Evolutionary conservation across 2,888 invertebrate species (phyloP).

Genomic region (Octodonta nipae): DNA sequence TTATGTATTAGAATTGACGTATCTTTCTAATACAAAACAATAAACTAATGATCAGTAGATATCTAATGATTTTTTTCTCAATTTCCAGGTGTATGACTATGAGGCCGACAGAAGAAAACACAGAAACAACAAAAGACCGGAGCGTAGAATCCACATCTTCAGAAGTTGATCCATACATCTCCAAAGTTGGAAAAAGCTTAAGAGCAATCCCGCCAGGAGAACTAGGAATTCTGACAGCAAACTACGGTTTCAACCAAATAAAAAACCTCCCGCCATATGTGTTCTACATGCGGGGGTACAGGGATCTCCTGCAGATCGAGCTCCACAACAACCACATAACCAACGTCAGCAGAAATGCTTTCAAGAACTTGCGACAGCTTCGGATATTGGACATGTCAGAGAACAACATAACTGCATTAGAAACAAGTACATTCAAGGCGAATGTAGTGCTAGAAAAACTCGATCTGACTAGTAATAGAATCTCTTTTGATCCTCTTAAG

Average conservation of each 20-base stretch:
- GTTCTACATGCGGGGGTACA: slow-evolving; percentile 27
- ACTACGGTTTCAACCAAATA: slow-evolving; percentile 29
- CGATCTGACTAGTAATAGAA: slow-evolving; percentile 27
- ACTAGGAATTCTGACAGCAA: slow-evolving; percentile 17
- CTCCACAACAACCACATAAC: slow-evolving; percentile 28
- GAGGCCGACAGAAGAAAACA: no score
- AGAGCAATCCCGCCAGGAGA: slow-evolving; percentile 23
- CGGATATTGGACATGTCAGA: slow-evolving; percentile 27
- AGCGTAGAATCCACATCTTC: no score
- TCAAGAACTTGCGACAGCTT: slow-evolving; percentile 25
- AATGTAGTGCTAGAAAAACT: slow-evolving; percentile 27
- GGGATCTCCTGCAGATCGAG: slow-evolving; percentile 22
- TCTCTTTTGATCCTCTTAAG: slow-evolving; percentile 23
- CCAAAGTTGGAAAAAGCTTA: slow-evolving; percentile 16
- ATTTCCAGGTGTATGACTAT: no score
- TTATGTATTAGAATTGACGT: no score
- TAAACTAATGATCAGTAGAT: no score
- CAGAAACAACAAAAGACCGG: no score
- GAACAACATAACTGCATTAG: slow-evolving; percentile 26
- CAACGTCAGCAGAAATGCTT: slow-evolving; percentile 24
- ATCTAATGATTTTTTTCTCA: no score
- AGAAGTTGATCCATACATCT: no score
- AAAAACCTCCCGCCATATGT: slow-evolving; percentile 20
- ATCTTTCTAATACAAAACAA: no score
- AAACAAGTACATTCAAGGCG: slow-evolving; percentile 25